Evolutionary conservation across 2,888 invertebrate species (phyloP).

Genomic region (Caenorhabditis sulstoni): DNA sequence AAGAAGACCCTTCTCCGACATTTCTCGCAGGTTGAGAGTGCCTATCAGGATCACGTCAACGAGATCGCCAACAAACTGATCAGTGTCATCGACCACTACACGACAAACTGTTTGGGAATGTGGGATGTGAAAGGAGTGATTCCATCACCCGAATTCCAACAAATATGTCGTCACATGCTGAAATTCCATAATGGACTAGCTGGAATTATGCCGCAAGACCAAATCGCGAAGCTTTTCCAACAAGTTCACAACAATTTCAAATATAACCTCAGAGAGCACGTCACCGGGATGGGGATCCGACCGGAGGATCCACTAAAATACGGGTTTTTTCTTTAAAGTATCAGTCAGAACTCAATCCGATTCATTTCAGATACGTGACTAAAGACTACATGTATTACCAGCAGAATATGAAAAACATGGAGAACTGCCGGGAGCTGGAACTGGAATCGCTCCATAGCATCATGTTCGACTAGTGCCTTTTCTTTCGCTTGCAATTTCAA

Average conservation of each 20-base stretch:
- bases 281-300: conserved; percentile 73
- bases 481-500: conserved; percentile 3
- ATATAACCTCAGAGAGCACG: conserved; percentile 67
- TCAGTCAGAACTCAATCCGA: too few relatives aligned
- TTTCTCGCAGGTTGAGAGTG: conserved; percentile 71
- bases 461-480: conserved; percentile 33
- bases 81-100: conserved; percentile 90
- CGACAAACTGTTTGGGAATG: conserved; percentile 87
- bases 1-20: conserved; percentile 72
- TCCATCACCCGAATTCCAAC: conserved; percentile 87
- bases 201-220: conserved; percentile 74
- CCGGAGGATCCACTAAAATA: conserved; percentile 77
- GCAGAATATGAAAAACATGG: conserved; percentile 63
- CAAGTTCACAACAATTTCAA: conserved; percentile 78
- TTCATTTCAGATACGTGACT: conserved; percentile 65
- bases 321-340: conserved; percentile 61
- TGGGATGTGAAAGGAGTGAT: conserved; percentile 95
- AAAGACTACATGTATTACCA: conserved; percentile 70
- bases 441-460: conserved; percentile 66
- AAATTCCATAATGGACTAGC: conserved; percentile 79
- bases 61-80: conserved; percentile 94
- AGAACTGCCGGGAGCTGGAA: conserved; percentile 62
- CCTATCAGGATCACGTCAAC: conserved; percentile 88
- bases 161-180: conserved; percentile 85
- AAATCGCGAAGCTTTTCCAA: conserved; percentile 61